Evolutionary conservation across 2,888 invertebrate genomes (phyloP), one percentile per base, ranked within the genome.

Genomic region (Caenorhabditis wallacei): DNA sequence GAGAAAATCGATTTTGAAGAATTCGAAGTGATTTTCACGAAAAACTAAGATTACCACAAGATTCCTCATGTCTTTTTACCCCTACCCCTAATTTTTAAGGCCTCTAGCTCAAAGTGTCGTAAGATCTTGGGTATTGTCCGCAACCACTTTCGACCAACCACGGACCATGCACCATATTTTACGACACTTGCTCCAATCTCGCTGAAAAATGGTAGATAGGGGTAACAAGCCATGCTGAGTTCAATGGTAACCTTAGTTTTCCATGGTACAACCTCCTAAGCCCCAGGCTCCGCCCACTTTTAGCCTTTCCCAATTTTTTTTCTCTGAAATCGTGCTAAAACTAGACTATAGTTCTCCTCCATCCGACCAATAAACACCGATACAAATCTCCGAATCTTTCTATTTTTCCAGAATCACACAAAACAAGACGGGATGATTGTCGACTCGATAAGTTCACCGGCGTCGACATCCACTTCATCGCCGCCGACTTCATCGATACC

Each of bases 401-500:
- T 1, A 24, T 5, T 26, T 1, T 48, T 48, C 7, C 54, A 51
- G n/a, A n/a, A 40, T 46, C 51, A 22, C 8, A 56, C 48, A 20
- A 48, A 20, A 35, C 10, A 4, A 20, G 46, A 18, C 46, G 46
- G 13, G 48, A 75, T 81, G 81, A 64, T 75, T 37, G 56, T 81
- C 40, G 70, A 81, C 40, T 64, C 71, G 71, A 70, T 64, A 53
- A 48, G 63, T 56, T 64, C 79, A 20, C 63, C 66, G 18, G 64
- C 80, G 4, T 71, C 80, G 40, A 79, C 71, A 46, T 71, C 71
- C 37, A 61, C 64, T 8, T 57, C 71, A n/a, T n/a, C n/a, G 18
- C 51, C 71, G 16, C 59, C 76, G n/a, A 61, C 61, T 26, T 26
- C 64, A 3, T 35, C 66, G 22, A n/a, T 35, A 18, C 63, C 43